Base-by-base conservation (phyloP, 1,140 invertebrate species). In the Drosophila dunni region DNA sequence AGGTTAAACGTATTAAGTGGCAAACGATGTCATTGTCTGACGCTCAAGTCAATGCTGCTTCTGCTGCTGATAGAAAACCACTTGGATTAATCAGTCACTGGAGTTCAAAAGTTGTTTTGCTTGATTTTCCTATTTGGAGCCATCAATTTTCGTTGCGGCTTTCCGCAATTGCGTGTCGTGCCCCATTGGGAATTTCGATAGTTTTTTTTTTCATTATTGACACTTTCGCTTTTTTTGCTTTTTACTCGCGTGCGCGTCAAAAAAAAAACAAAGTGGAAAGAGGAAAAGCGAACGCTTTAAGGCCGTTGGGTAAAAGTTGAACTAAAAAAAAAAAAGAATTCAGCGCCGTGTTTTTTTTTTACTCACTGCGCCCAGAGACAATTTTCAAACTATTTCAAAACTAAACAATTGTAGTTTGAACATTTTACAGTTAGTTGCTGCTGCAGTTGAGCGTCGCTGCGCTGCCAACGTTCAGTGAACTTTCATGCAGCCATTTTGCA, bases 1-100 rank as follows among this genome's bases (percentile, higher is more conserved):
- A 86, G 83, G 83, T 79, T 77, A 75, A 78, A 78, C 75, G 79
- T 82, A 82, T 86, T 86, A 82, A 86, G 66, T 75, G 83, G 65
- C 76, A 83, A 86, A 68, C 83, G 83, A 83, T 86, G 83, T 86
- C 83, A 89, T 83, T 86, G 79, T 65, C 83, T 77, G 42, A 15
- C 34, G 17, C 33, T 51, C 36, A 38, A 38, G 11, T n/a, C 24
- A 64, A 53, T n/a, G 48, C 24, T 48, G 17, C 24, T 45, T n/a
- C 13, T 50, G 15, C 13, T 24, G 10, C 3, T 9, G 53, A 61
- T 69, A 20, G 15, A 20, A 29, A 50, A 17, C 34, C 24, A n/a
- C 20, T 57, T 48, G 57, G 53, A 20, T 81, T 62, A 73, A 65
- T 71, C 66, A 66, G 62, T 80, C 66, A 66, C 62, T 80, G 66